phyloP scores from a whole-genome alignment of 1,140 invertebrate species.

The Dendroctonus valens region DNA sequence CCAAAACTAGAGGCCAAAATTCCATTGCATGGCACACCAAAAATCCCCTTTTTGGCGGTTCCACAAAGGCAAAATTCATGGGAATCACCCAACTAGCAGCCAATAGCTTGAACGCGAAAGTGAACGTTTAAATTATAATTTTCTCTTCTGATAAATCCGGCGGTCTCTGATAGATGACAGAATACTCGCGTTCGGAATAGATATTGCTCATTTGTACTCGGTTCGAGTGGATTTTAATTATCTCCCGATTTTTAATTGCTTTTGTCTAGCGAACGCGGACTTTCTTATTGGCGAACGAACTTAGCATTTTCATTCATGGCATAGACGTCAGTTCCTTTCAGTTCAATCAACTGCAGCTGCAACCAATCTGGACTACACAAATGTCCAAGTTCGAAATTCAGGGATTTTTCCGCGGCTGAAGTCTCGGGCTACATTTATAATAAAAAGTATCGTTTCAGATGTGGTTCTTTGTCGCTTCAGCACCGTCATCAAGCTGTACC shows the following conservation, averaged over 20 bases:
- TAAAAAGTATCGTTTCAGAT: no score
- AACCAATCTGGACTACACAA: no score
- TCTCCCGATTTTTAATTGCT: slow-evolving; percentile 12
- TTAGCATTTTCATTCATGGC: no score
- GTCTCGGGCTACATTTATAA: no score
- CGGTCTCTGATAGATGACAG: slow-evolving; percentile 14
- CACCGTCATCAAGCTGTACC: slow-evolving; percentile 21
- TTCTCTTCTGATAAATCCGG: slow-evolving; percentile 14
- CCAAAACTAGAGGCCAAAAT: no score
- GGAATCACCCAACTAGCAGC: background rate
- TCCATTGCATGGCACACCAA: background rate
- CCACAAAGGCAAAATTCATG: background rate
- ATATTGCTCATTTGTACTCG: slow-evolving; percentile 16
- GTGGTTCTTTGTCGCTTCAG: slow-evolving; percentile 2
- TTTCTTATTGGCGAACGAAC: no score
- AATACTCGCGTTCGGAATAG: slow-evolving; percentile 13
- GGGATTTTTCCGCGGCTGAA: no score
- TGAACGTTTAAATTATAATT: slow-evolving; percentile 16
- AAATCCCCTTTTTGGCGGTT: background rate
- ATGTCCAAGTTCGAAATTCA: no score
- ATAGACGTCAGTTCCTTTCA: no score
- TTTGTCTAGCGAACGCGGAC: slow-evolving; percentile 1
- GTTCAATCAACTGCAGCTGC: no score
- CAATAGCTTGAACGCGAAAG: background rate
- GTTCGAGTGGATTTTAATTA: slow-evolving; percentile 5